These are phyloP conservation scores for Notarius lentiginosus DNA, from an alignment of 2,113 vertebrate species.

Conservation along the genomic window DNA sequence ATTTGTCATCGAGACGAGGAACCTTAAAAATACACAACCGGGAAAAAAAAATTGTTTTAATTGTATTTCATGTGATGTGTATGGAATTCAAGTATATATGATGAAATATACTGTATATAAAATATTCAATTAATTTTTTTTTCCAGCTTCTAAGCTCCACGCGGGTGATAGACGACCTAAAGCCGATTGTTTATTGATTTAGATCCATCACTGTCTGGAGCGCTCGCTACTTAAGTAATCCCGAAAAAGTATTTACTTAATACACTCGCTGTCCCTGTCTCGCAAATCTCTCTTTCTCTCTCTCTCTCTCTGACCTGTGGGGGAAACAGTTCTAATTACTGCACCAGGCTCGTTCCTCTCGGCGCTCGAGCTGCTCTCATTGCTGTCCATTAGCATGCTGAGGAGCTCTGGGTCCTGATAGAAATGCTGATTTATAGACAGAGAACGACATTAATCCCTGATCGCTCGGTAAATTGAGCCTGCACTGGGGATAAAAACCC, in stretches of 20 bases:
- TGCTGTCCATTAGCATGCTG: conserved; percentile 54
- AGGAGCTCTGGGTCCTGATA: conserved; percentile 51
- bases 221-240: conserved; percentile 5
- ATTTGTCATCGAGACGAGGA: too few species aligned
- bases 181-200: neutral
- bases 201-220: neutral
- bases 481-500: conserved; percentile 40
- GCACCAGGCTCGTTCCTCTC: conserved; percentile 29
- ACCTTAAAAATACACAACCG: neutral
- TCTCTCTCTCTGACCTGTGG: conserved; percentile 31
- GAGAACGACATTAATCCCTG: conserved; percentile 50
- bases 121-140: too few species aligned
- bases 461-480: conserved; percentile 57
- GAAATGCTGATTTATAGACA: conserved; percentile 56
- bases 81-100: neutral
- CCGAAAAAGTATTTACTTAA: conserved; percentile 31
- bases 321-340: conserved; percentile 53
- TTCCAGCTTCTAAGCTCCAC: neutral
- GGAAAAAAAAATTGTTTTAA: too few species aligned
- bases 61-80: neutral
- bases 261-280: conserved; percentile 19
- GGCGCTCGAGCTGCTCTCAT: conserved; percentile 33
- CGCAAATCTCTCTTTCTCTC: conserved; percentile 14
- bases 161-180: neutral
- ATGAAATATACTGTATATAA: too few species aligned